Evolutionary conservation across 1,140 invertebrate species (phyloP).

Genomic region (Subanguina moxae): DNA sequence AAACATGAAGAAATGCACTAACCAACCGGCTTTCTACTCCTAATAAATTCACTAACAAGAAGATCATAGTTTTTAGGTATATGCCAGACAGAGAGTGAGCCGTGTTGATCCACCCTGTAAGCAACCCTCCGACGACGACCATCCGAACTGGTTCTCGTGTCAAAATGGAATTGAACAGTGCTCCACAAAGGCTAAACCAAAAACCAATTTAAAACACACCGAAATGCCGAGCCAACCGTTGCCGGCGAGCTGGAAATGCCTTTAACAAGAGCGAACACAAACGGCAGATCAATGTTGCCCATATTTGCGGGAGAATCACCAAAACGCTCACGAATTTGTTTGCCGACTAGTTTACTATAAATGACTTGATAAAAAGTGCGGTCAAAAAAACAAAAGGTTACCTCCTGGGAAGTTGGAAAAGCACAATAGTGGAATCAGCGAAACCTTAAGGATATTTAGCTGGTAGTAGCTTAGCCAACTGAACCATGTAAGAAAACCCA

Average conservation of each 20-base stretch:
- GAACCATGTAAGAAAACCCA: too few species aligned
- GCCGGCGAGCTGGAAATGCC: constrained; percentile 25
- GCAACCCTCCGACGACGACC: constrained; percentile 68
- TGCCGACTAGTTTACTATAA: constrained; percentile 44
- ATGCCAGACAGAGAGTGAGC: constrained; percentile 42
- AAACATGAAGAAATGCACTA: not conserved
- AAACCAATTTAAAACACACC: not conserved
- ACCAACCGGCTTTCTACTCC: constrained; percentile 45
- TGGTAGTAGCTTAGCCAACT: too few species aligned
- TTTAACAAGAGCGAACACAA: constrained; percentile 54
- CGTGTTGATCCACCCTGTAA: constrained; percentile 48
- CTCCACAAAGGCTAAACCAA: constrained; percentile 30
- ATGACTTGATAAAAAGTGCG: not conserved
- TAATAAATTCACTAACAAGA: constrained; percentile 47
- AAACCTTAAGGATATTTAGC: constrained; percentile 22
- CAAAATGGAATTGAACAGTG: constrained; percentile 50
- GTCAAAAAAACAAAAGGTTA: constrained; percentile 17
- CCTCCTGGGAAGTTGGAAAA: constrained; percentile 56
- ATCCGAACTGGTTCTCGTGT: constrained; percentile 18
- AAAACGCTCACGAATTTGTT: constrained; percentile 45
- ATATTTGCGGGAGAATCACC: constrained; percentile 42
- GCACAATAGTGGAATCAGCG: constrained; percentile 51
- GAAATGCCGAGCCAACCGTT: constrained; percentile 16
- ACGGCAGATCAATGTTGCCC: constrained; percentile 44
- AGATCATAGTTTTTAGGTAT: constrained; percentile 48